Percentiles rank a stretch among this genome's conserved stretches.
Conservation (phyloP, 2,888 invertebrate species). For the Hyposoter dolosus region DNA sequence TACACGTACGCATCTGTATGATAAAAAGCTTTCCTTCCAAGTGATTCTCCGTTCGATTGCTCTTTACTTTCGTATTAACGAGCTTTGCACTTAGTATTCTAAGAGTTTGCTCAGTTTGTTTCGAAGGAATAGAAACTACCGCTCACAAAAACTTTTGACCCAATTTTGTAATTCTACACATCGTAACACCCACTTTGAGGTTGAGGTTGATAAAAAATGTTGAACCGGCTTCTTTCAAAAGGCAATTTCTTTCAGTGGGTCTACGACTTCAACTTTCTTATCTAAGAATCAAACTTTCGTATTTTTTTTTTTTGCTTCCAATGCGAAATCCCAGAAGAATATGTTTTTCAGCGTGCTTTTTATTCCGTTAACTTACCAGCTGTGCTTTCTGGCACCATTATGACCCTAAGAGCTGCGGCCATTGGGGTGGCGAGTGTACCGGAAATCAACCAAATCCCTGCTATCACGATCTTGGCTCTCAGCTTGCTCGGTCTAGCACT, state of each 20-base stretch:
- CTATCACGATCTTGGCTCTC: conserved; percentile 90
- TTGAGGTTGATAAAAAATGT: not conserved
- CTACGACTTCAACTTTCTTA: not conserved
- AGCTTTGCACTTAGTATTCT: not conserved
- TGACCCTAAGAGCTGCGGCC: conserved; percentile 88
- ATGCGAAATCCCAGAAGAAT: not conserved
- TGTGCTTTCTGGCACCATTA: conserved; percentile 85
- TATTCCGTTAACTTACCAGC: conserved; percentile 81
- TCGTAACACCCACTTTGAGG: not conserved
- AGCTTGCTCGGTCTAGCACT: conserved; percentile 91
- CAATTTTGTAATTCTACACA: not conserved
- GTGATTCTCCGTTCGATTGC: conserved; percentile 6
- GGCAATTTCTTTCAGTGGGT: not conserved
- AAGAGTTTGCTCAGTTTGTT: not conserved
- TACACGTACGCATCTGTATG: not conserved
- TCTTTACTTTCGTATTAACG: not conserved
- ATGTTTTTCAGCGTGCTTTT: conserved; percentile 7
- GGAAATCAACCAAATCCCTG: conserved; percentile 91
- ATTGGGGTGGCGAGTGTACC: conserved; percentile 90
- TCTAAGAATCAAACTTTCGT: not conserved
- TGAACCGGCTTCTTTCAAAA: not conserved
- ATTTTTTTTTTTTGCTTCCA: not conserved
- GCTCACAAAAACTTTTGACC: not conserved
- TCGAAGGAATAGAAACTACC: not conserved
- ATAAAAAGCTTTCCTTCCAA: conserved; percentile 20